phyloP scores from a whole-genome alignment of 2,113 vertebrate species.

The Vidua chalybeata region DNA sequence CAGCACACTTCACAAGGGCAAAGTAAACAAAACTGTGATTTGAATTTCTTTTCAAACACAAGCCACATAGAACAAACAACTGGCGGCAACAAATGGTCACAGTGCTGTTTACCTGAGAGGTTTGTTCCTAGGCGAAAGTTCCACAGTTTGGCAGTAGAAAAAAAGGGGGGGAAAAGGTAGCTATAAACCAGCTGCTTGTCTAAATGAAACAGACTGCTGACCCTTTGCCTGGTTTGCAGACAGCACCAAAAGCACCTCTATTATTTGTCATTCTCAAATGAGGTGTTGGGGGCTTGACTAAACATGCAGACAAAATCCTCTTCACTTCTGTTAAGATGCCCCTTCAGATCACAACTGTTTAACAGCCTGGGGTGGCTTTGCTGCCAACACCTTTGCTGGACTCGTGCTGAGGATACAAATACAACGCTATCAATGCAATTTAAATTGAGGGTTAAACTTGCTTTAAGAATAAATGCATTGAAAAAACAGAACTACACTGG shows the following conservation, averaged over 20 bases:
- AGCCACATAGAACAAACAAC: neutral
- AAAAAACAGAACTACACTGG: neutral
- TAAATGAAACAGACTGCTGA: neutral
- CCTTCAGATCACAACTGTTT: neutral
- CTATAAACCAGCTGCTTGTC: neutral
- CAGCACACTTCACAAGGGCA: neutral
- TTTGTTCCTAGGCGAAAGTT: neutral
- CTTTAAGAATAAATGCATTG: neutral
- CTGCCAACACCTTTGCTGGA: neutral
- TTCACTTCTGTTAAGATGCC: neutral
- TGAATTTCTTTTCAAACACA: neutral
- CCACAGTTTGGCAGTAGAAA: neutral
- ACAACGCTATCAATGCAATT: accelerated
- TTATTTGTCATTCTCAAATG: neutral
- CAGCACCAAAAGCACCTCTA: neutral
- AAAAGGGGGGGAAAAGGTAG: neutral
- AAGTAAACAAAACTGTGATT: neutral
- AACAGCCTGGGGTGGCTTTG: neutral
- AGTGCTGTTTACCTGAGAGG: neutral
- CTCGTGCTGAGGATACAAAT: neutral
- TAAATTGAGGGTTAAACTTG: neutral
- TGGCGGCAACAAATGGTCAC: neutral
- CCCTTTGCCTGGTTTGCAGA: neutral
- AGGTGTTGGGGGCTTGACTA: neutral
- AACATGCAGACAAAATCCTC: neutral